Base-by-base conservation (phyloP, 64 coral and sea anemone genomes). In the Dendronephthya gigantea region DNA sequence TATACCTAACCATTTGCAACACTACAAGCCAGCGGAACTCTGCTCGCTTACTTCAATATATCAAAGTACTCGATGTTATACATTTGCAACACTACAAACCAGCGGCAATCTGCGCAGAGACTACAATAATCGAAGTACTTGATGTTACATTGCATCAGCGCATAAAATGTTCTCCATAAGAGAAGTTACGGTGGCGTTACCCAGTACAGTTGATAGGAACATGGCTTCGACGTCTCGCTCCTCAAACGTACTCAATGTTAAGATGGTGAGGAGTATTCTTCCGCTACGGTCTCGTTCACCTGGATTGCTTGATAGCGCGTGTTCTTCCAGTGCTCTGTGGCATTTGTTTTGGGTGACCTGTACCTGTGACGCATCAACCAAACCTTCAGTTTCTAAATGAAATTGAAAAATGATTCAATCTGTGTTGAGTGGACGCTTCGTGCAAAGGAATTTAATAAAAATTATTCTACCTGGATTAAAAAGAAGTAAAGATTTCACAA, bases 391-490 rank as follows among this genome's bases (percentile, higher is more conserved):
- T 36, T 79, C 72, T 79, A 39, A 33, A 34, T 15, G 36, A 79
- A 79, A 17, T 66, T 22, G 29, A 66, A 66, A 66, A 66, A 66
- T 66, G 2, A 22, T 6, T 6, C 41, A 45, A 45, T 11, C n/a
- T n/a, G n/a, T 45, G 11, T 45, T 45, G 41, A 11, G 11, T 45
- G 41, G 41, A 11, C n/a, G n/a, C n/a, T n/a, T n/a, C n/a, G n/a
- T n/a, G 41, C 41, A 6, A 11, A 45, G 41, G 4, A 45, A 6
- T 4, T 6, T 45, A 45, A 6, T 11, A 45, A 45, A 11, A 45
- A 45, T 45, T 45, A 45, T 45, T 45, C 41, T 98, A 98, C 95
- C 95, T 38, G 95, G 92, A 58, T 98, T 98, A 83, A 98, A 98
- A 83, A 98, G 92, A 7, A 84, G 87, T 34, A 93, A 83, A 30